Conservation (phyloP, 2,113 vertebrate species). For the Empidonax traillii region DNA sequence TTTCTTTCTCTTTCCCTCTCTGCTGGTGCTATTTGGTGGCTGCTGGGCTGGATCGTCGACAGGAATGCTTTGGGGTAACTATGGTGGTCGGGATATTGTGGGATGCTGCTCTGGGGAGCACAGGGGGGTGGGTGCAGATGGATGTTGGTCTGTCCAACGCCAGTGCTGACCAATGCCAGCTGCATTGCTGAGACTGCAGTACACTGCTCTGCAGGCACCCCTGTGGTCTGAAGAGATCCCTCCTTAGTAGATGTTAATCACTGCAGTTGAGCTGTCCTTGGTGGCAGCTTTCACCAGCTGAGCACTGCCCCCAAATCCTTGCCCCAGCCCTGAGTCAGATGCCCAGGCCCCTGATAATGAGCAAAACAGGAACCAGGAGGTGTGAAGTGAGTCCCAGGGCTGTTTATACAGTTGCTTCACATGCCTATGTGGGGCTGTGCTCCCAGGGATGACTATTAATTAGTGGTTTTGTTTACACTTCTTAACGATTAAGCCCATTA, state of each 20-base stretch:
- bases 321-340: background rate
- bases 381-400: background rate
- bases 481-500: background rate
- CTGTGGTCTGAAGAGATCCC: background rate
- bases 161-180: background rate
- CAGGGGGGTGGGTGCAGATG: background rate
- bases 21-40: conserved; percentile 2
- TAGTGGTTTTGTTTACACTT: conserved; percentile 31
- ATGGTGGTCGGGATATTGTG: background rate
- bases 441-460: conserved; percentile 33
- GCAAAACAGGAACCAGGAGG: background rate
- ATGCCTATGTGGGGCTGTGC: background rate
- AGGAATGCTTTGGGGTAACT: conserved; percentile 86
- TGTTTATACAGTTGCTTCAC: background rate
- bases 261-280: background rate
- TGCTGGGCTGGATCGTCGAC: conserved; percentile 65
- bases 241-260: background rate
- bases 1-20: background rate
- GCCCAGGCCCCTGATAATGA: background rate
- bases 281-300: background rate
- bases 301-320: background rate
- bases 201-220: accelerated
- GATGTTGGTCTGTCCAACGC: background rate
- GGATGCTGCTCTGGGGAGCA: background rate
- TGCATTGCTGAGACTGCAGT: background rate